Percentiles rank a stretch among this genome's conserved stretches.
phyloP scores from a whole-genome alignment of 2,797 vertebrate genomes.

The Hybognathus amarus region DNA sequence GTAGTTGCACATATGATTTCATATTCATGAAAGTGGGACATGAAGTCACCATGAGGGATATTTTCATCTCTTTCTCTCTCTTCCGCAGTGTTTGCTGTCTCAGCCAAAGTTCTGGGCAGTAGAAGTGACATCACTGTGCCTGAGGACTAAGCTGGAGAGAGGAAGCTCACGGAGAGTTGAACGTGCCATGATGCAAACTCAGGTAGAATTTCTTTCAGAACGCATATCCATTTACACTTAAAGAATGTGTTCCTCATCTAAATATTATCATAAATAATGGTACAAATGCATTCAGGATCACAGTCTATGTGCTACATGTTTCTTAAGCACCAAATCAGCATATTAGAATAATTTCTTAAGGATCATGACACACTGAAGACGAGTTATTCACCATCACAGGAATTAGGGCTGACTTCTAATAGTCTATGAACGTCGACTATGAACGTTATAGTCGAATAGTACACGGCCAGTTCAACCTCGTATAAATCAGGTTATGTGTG shows the following conservation, averaged over 20 bases:
- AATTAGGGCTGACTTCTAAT: no score
- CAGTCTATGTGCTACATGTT: not conserved
- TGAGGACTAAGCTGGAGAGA: slow-evolving; percentile 90
- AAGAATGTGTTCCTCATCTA: not conserved
- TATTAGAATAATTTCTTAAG: not conserved
- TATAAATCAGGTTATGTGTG: no score
- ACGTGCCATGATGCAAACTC: slow-evolving; percentile 93
- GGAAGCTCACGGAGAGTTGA: slow-evolving; percentile 87
- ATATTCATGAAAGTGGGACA: not conserved
- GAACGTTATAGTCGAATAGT: no score
- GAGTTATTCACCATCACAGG: not conserved
- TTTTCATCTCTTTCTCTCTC: not conserved
- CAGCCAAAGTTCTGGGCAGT: slow-evolving; percentile 95
- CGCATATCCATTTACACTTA: slow-evolving; percentile 11
- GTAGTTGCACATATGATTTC: not conserved
- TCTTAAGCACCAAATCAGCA: not conserved
- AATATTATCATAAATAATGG: not conserved
- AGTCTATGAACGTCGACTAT: no score
- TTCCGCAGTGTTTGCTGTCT: slow-evolving; percentile 86
- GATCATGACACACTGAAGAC: not conserved
- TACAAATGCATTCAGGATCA: not conserved
- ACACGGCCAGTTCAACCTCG: no score
- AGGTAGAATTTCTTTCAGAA: slow-evolving; percentile 74
- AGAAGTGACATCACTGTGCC: slow-evolving; percentile 86
- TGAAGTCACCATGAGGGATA: not conserved